These are phyloP conservation scores for Strix uralensis DNA, from an alignment of 2,113 vertebrate species.

Conservation along the genomic window DNA sequence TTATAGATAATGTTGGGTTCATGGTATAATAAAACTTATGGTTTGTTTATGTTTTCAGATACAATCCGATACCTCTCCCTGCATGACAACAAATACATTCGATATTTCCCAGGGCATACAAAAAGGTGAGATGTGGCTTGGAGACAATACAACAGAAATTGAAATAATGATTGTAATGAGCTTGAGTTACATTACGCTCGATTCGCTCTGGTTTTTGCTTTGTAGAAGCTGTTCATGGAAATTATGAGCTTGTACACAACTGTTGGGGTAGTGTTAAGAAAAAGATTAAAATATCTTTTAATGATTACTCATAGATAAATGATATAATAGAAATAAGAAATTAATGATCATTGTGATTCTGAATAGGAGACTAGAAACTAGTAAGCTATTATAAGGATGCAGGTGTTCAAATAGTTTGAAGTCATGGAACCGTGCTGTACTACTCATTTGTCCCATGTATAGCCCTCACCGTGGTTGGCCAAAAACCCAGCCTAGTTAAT, in stretches of 20 bases:
- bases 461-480: too few relatives aligned
- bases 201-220: background rate
- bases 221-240: background rate
- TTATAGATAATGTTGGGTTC: background rate
- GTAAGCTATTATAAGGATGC: too few relatives aligned
- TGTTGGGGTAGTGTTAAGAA: background rate
- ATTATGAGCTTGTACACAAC: rapidly evolving
- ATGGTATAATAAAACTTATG: background rate
- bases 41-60: slow-evolving; percentile 79
- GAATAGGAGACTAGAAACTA: too few relatives aligned
- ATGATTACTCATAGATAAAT: too few relatives aligned
- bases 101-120: slow-evolving; percentile 96
- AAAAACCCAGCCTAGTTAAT: too few relatives aligned
- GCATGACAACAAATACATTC: slow-evolving; percentile 99
- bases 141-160: background rate
- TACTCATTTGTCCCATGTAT: too few relatives aligned
- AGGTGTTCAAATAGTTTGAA: too few relatives aligned
- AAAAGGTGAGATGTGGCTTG: slow-evolving; percentile 85
- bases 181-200: background rate
- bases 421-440: too few relatives aligned
- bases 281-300: too few relatives aligned
- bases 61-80: slow-evolving; percentile 97
- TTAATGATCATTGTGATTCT: too few relatives aligned
- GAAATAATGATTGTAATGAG: background rate
- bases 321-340: too few relatives aligned